Conservation (phyloP, 2,797 vertebrate species). For the Psittacula derbiana region DNA sequence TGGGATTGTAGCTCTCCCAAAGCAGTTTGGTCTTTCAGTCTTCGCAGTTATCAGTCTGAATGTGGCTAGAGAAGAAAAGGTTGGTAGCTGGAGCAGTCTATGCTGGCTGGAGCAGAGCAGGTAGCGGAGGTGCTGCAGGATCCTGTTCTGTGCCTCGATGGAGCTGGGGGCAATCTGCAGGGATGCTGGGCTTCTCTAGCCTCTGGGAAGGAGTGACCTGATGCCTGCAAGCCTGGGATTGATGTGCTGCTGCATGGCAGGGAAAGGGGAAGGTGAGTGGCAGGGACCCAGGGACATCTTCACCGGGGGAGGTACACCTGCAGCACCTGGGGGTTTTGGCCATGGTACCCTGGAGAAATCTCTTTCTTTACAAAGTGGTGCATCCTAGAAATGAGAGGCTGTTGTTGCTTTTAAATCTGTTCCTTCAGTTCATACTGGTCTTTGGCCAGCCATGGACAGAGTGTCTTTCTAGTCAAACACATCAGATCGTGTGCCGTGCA, state of each 20-base stretch:
- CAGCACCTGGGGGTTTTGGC: not conserved
- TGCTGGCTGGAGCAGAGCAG: accelerated
- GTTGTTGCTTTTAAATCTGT: not conserved
- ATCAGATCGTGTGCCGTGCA: accelerated
- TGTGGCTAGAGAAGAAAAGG: not conserved
- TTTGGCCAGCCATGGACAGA: not conserved
- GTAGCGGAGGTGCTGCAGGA: not conserved
- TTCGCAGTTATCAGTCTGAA: not conserved
- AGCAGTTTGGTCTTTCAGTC: not conserved
- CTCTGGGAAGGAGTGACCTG: not conserved
- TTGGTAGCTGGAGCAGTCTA: not conserved
- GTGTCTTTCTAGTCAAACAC: not conserved
- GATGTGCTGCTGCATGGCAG: not conserved
- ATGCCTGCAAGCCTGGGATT: not conserved
- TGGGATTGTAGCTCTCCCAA: not conserved
- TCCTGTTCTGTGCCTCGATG: not conserved
- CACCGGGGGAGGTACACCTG: not conserved
- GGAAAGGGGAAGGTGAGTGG: not conserved
- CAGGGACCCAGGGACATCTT: not conserved
- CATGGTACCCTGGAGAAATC: not conserved
- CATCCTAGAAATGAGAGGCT: not conserved
- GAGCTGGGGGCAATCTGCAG: not conserved
- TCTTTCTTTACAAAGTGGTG: not conserved
- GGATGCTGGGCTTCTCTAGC: not conserved
- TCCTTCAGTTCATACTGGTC: accelerated